Conservation (phyloP, 1,140 invertebrate genomes). For the Macrostomum lignano region DNA sequence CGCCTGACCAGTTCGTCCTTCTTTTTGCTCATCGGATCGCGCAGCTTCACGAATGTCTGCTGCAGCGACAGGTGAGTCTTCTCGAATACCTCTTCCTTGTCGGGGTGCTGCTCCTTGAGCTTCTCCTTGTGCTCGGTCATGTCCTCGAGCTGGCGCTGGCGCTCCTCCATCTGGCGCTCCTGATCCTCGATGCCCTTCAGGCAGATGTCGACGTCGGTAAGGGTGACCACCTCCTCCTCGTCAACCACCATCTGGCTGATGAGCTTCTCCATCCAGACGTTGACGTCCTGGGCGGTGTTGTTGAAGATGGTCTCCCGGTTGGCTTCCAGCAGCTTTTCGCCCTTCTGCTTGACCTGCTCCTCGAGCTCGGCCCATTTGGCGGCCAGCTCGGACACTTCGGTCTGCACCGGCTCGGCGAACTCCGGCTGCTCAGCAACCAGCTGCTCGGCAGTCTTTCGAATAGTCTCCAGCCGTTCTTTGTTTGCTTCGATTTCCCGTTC, state of each 20-base stretch:
- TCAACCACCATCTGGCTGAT: constrained; percentile 87
- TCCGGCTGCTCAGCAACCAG: constrained; percentile 67
- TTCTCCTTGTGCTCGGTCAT: constrained; percentile 48
- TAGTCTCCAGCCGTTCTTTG: constrained; percentile 64
- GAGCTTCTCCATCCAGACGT: constrained; percentile 85
- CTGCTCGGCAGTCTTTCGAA: constrained; percentile 48
- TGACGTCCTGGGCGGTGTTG: constrained; percentile 37
- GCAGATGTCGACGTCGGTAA: constrained; percentile 5
- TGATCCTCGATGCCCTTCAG: constrained; percentile 5
- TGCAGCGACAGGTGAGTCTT: constrained; percentile 11
- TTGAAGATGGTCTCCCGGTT: constrained; percentile 40
- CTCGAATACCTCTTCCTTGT: constrained; percentile 77
- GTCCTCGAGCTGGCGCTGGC: background rate
- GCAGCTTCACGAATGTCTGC: constrained; percentile 31
- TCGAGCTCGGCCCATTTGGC: constrained; percentile 61
- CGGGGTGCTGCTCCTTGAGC: constrained; percentile 66
- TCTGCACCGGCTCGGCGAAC: constrained; percentile 55
- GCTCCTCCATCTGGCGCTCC: constrained; percentile 4
- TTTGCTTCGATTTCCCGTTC: constrained; percentile 93
- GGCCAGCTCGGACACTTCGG: constrained; percentile 57
- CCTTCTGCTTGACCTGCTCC: constrained; percentile 76
- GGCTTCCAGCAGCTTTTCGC: constrained; percentile 81
- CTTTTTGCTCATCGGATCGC: constrained; percentile 55
- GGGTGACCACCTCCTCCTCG: constrained; percentile 40
- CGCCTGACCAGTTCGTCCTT: constrained; percentile 72